Evolutionary conservation across 35 echinoderm and acorn worm genomes (phyloP), one percentile per base, ranked within the genome.

Genomic region (Apostichopus californicus): DNA sequence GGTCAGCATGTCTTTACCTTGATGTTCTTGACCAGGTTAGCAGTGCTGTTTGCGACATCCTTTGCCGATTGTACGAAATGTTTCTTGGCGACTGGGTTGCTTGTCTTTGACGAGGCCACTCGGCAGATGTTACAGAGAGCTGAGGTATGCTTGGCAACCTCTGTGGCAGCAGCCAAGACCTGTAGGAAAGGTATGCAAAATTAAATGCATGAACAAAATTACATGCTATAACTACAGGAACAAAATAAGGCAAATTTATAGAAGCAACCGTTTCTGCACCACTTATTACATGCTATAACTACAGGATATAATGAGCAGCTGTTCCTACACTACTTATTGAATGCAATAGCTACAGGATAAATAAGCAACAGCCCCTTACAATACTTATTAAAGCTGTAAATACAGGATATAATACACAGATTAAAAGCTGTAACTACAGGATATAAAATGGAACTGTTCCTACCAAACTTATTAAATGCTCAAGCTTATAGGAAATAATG

Each of bases 1-100:
- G 57, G 11, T 60, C 57, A 60, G 7, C 58, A 61, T 61, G 12
- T 9, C 8, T 61, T 59, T 63, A 98, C 96, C 94, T 96, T 98
- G 58, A 98, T 98, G 81, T 95, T 98, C 86, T 98, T 98, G 78
- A 98, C 96, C 57, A 95, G 66, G 34, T 98, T 98, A 59, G 96
- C 96, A 56, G 96, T 98, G 91, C 95, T 98, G 82, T 98, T 98
- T 26, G 94, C 96, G 18, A 98, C 96, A 89, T 98, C 96, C 57
- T 98, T 98, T 14, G 96, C 96, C 1, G 96, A 98, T 86, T 98
- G 96, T 14, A 98, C 96, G 92, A 98, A 98, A 78, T 98, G 96
- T 84, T 96, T 98, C 93, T 98, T 98, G 25, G 96, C 96, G 18
- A 98, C 96, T 5, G 96, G 96, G 75, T 98, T 98, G 86, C 94